Evolutionary conservation across 2,113 vertebrate genomes (phyloP), one percentile per base, ranked within the genome.

Genomic region (Daboia siamensis): DNA sequence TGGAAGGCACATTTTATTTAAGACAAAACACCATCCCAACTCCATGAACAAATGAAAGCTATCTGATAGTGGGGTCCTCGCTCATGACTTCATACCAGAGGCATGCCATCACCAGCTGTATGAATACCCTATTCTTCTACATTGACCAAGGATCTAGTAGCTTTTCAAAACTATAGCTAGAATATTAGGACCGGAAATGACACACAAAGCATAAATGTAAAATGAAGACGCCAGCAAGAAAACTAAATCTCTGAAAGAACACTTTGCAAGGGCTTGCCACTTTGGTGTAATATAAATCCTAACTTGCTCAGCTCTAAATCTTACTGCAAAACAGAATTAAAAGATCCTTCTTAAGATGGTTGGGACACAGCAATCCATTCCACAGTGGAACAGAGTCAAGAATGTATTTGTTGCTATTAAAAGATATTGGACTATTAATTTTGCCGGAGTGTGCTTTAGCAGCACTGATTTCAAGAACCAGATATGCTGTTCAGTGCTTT

Each of bases 1-100:
- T 94, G 90, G 92, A 90, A 95, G 88, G 80, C 90, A 64, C 89
- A 92, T 91, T 92, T 51, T 86, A 51, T 90, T 86, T 94, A 87
- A 96, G 93, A 93, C 84, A 93, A 96, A 95, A 6, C 23, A 0
- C 88, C 92, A 55, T n/a, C 39, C 91, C 93, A 23, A 44, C 85
- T 91, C 88, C 94, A 51, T 93, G 94, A 55, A 85, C 93, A 93
- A 95, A 93, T 52, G 46, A 94, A 92, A 89, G 9, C 48, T 85
- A 85, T 46, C 52, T 59, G 54, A 48, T 17, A 85, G 11, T 92
- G 90, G 69, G 46, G 90, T 89, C 85, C 92, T 96, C 57, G 85
- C 93, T 95, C 95, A 7, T 57, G 33, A 57, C 33, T 90, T 1
- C 3, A 51, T 33, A 55, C 17, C 74, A 86, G 46, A 57, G 29